phyloP scores from a whole-genome alignment of 2,888 invertebrate species.

The Hecatera dysodea region DNA sequence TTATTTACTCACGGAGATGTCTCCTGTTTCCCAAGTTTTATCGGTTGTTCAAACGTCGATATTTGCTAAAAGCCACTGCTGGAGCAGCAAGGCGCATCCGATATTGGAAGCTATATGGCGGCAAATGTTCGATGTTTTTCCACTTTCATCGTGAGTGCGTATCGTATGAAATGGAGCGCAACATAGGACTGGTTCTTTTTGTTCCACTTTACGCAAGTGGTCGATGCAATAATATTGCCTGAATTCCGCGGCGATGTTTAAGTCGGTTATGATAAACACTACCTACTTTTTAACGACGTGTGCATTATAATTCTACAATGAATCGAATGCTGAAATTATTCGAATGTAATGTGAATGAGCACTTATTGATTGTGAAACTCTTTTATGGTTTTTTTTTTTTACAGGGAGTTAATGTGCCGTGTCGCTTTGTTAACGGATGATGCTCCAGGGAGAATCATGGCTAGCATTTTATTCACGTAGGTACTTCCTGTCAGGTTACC shows the following conservation, averaged over 20 bases:
- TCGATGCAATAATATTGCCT: slow-evolving; percentile 84
- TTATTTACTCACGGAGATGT: slow-evolving; percentile 56
- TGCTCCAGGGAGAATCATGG: slow-evolving; percentile 11
- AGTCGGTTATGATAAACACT: slow-evolving; percentile 83
- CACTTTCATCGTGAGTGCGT: slow-evolving; percentile 73
- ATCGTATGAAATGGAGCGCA: slow-evolving; percentile 85
- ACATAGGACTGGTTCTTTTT: slow-evolving; percentile 81
- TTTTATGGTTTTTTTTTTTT: slow-evolving; percentile 26
- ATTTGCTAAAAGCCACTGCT: slow-evolving; percentile 33
- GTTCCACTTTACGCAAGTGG: slow-evolving; percentile 85
- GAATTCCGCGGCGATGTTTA: slow-evolving; percentile 83
- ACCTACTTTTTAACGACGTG: slow-evolving; percentile 73
- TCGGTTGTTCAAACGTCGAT: slow-evolving; percentile 53
- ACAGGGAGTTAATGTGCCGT: slow-evolving; percentile 21
- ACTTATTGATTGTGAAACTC: slow-evolving; percentile 50
- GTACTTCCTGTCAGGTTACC: slow-evolving; percentile 21
- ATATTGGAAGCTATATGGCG: slow-evolving; percentile 58
- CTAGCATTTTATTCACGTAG: slow-evolving; percentile 26
- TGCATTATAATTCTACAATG: slow-evolving; percentile 70
- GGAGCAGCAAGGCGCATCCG: slow-evolving; percentile 35
- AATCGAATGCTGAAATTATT: slow-evolving; percentile 67
- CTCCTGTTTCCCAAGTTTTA: slow-evolving; percentile 55
- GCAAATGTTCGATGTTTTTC: slow-evolving; percentile 68
- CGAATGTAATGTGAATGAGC: slow-evolving; percentile 43
- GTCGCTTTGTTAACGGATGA: slow-evolving; percentile 26